These are phyloP conservation scores for Tragopan temminckii DNA, from an alignment of 2,797 vertebrate species.

Conservation along the genomic window DNA sequence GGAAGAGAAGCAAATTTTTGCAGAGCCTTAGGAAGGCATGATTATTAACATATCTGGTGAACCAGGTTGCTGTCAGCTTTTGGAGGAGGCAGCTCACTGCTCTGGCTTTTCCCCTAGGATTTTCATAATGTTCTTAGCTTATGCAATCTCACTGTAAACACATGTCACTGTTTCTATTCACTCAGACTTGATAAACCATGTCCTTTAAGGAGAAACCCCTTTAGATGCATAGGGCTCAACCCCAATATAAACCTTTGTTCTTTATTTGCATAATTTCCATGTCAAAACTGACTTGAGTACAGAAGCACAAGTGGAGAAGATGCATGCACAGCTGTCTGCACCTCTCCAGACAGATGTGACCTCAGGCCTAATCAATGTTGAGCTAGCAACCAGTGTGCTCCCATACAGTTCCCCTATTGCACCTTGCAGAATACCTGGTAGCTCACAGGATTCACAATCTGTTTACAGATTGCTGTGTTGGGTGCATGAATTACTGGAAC, in stretches of 20 bases:
- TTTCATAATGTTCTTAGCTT: not conserved
- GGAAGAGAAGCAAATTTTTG: not conserved
- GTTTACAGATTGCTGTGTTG: not conserved
- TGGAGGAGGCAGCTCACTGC: not conserved
- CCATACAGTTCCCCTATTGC: not conserved
- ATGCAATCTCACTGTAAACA: not conserved
- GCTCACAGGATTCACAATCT: not conserved
- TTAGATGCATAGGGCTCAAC: not conserved
- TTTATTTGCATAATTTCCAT: not conserved
- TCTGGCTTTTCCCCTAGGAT: not conserved
- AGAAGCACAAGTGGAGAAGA: not conserved
- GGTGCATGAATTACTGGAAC: not conserved
- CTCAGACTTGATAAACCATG: not conserved
- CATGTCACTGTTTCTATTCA: not conserved
- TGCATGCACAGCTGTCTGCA: not conserved
- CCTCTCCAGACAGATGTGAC: not conserved
- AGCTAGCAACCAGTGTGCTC: not conserved
- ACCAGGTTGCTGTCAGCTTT: accelerated
- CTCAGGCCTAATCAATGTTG: not conserved
- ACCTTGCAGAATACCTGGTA: not conserved
- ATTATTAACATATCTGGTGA: not conserved
- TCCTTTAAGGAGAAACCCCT: not conserved
- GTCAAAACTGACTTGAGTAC: not conserved
- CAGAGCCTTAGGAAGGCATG: not conserved
- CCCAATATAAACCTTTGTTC: not conserved